These are phyloP conservation scores for Lasioglossum calceatum DNA, from an alignment of 2,888 invertebrate genomes.

Conservation along the genomic window DNA sequence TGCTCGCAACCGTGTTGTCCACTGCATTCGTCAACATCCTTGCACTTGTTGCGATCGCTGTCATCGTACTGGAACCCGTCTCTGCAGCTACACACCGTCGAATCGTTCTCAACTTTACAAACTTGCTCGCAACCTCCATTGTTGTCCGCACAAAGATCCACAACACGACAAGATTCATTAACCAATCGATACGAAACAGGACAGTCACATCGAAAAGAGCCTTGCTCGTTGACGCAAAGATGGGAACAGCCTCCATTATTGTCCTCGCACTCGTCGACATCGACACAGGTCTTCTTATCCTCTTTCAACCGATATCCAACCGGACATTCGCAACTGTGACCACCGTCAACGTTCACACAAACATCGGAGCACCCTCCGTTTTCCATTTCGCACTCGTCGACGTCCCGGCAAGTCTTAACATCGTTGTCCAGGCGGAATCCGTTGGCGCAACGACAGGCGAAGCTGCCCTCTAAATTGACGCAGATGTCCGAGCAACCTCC, in stretches of 20 bases:
- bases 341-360: slow-evolving; percentile 69
- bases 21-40: slow-evolving; percentile 84
- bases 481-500: slow-evolving; percentile 85
- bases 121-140: slow-evolving; percentile 85
- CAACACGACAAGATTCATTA: slow-evolving; percentile 67
- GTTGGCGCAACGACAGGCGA: slow-evolving; percentile 85
- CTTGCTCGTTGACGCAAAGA: slow-evolving; percentile 85
- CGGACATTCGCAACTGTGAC: slow-evolving; percentile 73
- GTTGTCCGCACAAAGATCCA: slow-evolving; percentile 72
- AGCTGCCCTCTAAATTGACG: slow-evolving; percentile 84
- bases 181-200: slow-evolving; percentile 78
- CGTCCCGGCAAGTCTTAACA: slow-evolving; percentile 82
- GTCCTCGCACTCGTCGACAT: slow-evolving; percentile 81
- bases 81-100: slow-evolving; percentile 74
- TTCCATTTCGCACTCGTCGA: slow-evolving; percentile 80
- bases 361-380: slow-evolving; percentile 84
- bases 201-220: slow-evolving; percentile 84
- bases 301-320: slow-evolving; percentile 83
- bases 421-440: slow-evolving; percentile 81
- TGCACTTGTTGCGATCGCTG: slow-evolving; percentile 76
- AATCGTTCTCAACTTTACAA: slow-evolving; percentile 68
- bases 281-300: slow-evolving; percentile 83
- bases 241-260: slow-evolving; percentile 84
- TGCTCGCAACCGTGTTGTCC: slow-evolving; percentile 83
- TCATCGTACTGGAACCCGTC: slow-evolving; percentile 83